phyloP scores from a whole-genome alignment of 2,888 invertebrate species.

The Yponomeuta sedellus region DNA sequence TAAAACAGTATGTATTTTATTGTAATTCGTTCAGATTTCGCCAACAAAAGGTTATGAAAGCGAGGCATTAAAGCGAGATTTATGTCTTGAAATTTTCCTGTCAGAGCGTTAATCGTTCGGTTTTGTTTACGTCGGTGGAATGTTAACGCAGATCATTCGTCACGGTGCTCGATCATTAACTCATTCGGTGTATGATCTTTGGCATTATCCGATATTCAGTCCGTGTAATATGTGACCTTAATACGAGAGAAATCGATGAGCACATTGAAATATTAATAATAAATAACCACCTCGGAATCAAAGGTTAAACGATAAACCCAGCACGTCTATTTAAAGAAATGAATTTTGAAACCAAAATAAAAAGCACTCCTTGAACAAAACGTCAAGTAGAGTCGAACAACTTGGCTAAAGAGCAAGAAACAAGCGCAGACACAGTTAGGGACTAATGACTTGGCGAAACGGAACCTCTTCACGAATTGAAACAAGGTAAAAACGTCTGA shows the following conservation, averaged over 20 bases:
- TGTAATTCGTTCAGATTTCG: conserved; percentile 6
- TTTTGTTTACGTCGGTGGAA: conserved; percentile 24
- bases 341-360: background rate
- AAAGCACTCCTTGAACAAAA: background rate
- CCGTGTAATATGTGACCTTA: conserved; percentile 13
- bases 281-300: background rate
- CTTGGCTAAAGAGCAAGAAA: background rate
- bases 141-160: conserved; percentile 12
- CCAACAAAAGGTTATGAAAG: conserved; percentile 22
- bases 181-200: conserved; percentile 9
- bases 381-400: background rate
- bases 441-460: conserved; percentile 73
- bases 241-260: conserved; percentile 38
- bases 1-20: background rate
- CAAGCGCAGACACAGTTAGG: background rate
- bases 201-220: conserved; percentile 10
- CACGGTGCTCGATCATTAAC: conserved; percentile 13
- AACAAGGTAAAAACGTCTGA: conserved; percentile 67
- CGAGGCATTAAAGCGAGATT: conserved; percentile 48
- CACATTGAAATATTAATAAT: conserved; percentile 2
- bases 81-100: conserved; percentile 50
- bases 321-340: background rate
- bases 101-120: conserved; percentile 33
- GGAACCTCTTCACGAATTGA: conserved; percentile 62
- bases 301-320: conserved; percentile 1